Evolutionary conservation across 2,797 vertebrate genomes (phyloP), one percentile per base, ranked within the genome.

Genomic region (Chrosomus eos): DNA sequence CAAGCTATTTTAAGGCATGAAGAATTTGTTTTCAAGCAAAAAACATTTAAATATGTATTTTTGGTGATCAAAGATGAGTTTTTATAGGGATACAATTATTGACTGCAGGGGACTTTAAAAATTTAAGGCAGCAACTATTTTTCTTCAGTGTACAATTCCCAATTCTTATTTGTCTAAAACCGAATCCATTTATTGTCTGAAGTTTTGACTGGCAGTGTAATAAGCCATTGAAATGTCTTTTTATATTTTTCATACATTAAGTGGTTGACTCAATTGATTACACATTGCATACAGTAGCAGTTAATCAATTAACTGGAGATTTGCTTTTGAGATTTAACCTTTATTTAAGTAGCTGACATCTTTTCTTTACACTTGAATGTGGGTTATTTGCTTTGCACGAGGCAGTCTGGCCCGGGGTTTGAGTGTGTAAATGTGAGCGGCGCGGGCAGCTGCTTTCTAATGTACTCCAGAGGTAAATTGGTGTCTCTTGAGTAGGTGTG

Each of bases 401-500:
- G 33, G 53, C 48, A 1, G 33, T 67, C 82, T 40, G 62, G 73
- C 45, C 31, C 1, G 16, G 43, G 66, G 90, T 86, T 88, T 90
- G 89, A 89, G 90, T 81, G 86, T 33, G 89, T 90, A 48, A 33
- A 48, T 76, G 43, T 53, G 67, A 40, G 51, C 21, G 64, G 53
- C 11, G 28, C 73, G 36, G 77, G 38, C 80, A 73, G 86, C 80
- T 62, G 76, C 87, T 93, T 91, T 91, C 92, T 92, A 93, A 92
- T 93, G 93, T 92, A 91, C 93, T 94, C 93, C 92, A 45, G 92
- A 96, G 95, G 94, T 92, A 93, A 94, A 90, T 95, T 96, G 93
- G 92, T 89, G 92, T 91, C 92, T 95, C 89, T 95, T 95, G 95
- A 95, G 93, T 94, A 96, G 93, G 93, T 95, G 88, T 95, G 92